These are phyloP conservation scores for Margaritifera margaritifera DNA, from an alignment of 2,888 invertebrate genomes.

Conservation along the genomic window DNA sequence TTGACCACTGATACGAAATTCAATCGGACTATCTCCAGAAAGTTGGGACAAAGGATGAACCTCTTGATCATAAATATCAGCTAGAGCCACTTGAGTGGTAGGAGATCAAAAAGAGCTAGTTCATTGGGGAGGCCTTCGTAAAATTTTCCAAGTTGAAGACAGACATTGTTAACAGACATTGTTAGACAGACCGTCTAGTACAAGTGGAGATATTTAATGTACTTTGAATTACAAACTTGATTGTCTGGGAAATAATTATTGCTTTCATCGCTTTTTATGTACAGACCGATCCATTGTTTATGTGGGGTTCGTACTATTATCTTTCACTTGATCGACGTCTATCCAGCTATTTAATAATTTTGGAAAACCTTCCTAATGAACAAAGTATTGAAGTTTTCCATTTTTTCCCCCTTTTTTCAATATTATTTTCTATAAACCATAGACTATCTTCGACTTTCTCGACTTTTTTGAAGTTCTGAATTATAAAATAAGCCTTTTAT, in stretches of 20 bases:
- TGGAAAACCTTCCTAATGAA: slow-evolving; percentile 14
- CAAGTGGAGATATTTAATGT: too few species aligned
- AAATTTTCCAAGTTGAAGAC: slow-evolving; percentile 28
- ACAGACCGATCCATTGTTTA: too few species aligned
- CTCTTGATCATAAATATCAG: slow-evolving; percentile 28
- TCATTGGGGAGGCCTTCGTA: slow-evolving; percentile 31
- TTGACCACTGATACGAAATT: slow-evolving; percentile 32
- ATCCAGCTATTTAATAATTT: too few species aligned
- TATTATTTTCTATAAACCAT: slow-evolving; percentile 28
- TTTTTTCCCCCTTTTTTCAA: slow-evolving; percentile 9
- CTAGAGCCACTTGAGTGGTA: slow-evolving; percentile 33
- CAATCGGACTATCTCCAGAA: too few species aligned
- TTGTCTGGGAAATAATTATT: slow-evolving; percentile 9
- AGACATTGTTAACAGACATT: too few species aligned
- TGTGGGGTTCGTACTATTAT: too few species aligned
- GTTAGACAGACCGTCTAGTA: too few species aligned
- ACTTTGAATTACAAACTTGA: slow-evolving; percentile 12
- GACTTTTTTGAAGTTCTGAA: slow-evolving; percentile 20
- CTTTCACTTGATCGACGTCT: too few species aligned
- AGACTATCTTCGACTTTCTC: slow-evolving; percentile 18
- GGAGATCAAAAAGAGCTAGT: slow-evolving; percentile 34
- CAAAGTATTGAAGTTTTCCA: slow-evolving; percentile 11
- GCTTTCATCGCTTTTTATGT: too few species aligned
- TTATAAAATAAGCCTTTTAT: slow-evolving; percentile 21
- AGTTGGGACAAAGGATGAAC: slow-evolving; percentile 27